Evolutionary conservation across 2,797 vertebrate genomes (phyloP), one percentile per base, ranked within the genome.

Genomic region (Brachyrhaphis roseni): DNA sequence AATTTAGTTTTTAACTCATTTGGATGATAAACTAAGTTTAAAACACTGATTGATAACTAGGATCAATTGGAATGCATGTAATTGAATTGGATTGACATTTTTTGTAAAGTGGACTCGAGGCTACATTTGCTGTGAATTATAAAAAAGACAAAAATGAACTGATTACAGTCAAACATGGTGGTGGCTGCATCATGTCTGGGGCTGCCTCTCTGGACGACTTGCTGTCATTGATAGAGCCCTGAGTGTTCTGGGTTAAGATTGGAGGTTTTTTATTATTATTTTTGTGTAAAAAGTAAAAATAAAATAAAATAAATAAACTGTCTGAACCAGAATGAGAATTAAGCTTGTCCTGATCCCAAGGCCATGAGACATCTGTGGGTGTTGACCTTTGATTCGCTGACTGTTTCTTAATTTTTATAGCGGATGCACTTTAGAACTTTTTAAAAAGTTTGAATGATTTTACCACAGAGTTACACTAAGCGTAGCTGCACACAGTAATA

Each of bases 311-410:
- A 53, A 49, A 49, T 4, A 57, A 11, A 57, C 28, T 28, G n/a
- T 4, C 26, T 28, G 23, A 57, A 34, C 39, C 26, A 57, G 75
- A 82, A 70, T 59, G 57, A 80, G 26, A 43, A 15, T 68, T 39
- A 47, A 8, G 31, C 57, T 66, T 15, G 26, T 53, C 23, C 2
- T 68, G 36, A 41, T 68, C 4, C 23, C 43, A 43, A 11, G 12
- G 66, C 8, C 39, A 26, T 2, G 13, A 68, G 39, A 41, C 66
- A 6, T 26, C 39, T 15, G 20, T 23, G 34, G 62, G 36, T 66
- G 34, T 66, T 11, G 8, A 66, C 18, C 34, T 39, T 39, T 66
- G 8, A 23, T 66, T 23, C 15, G 1, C 36, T 23, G 7, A 36
- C 34, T 39, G 8, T 39, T 66, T 39, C 62, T 39, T 10, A 12